Evolutionary conservation across 2,113 vertebrate genomes (phyloP), one percentile per base, ranked within the genome.

Genomic region (Toxostoma redivivum): DNA sequence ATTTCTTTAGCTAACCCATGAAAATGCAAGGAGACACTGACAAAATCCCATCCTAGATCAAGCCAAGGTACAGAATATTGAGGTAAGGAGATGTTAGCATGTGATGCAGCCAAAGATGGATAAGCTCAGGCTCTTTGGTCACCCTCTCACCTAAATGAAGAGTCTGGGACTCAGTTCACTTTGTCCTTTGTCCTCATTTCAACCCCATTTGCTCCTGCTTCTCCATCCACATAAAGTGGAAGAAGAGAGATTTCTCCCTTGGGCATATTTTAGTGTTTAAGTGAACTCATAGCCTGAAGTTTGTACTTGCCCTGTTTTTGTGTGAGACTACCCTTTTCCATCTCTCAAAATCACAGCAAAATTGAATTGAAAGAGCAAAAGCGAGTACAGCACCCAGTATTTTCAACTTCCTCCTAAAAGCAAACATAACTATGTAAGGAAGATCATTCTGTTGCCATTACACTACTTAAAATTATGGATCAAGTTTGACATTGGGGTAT

Each of bases 341-440:
- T 17, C 53, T 92, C 30, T 71, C 48, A 83, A 27, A 12, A 64
- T 16, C 37, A 60, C 21, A 51, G 23, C 20, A 60, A 72, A 67
- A 88, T 3, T n/a, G 18, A 53, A 81, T n/a, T 71, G 67, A 50
- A 92, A 88, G 31, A 79, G 12, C 23, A 76, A 85, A 27, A 85
- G 13, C 51, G 70, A 84, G 33, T 74, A 70, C 33, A 77, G 13
- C 13, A 67, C 2, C 10, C 17, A 51, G 17, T 10, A 44, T 79
- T 74, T 92, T 85, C 12, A 67, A 37, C 4, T 47, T 71, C 10
- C 44, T 67, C 27, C 31, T 71, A 78, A 87, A 81, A 85, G 7
- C 40, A 92, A 71, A 11, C 8, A 35, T 51, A 92, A 80, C 70
- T 87, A 80, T 42, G 20, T 31, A 72, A 85, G 87, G 20, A 94